These are phyloP conservation scores for Porites divaricata DNA, from an alignment of 92 coral and sea anemone genomes.

Conservation along the genomic window DNA sequence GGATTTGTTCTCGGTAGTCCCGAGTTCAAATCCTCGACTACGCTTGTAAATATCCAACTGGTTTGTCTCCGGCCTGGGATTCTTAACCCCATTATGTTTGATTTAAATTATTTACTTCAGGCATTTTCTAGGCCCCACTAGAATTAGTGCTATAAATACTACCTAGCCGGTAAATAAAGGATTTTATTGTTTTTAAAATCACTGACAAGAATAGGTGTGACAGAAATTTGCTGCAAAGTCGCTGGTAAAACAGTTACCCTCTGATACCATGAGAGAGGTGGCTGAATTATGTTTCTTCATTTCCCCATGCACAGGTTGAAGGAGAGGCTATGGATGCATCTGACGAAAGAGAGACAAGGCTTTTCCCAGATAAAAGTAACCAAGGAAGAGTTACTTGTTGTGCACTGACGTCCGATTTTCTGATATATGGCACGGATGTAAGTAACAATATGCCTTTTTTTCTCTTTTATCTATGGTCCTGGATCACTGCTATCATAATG, in stretches of 20 bases:
- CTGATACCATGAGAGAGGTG: background rate
- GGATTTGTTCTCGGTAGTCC: no score
- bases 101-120: no score
- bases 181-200: no score
- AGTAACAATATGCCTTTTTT: slow-evolving; percentile 31
- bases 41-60: no score
- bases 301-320: slow-evolving; percentile 70
- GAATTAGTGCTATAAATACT: no score
- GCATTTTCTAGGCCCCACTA: no score
- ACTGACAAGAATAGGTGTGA: no score
- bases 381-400: slow-evolving; percentile 93
- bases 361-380: slow-evolving; percentile 94
- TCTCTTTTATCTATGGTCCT: background rate
- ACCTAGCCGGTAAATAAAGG: no score
- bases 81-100: no score
- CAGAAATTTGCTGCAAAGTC: no score
- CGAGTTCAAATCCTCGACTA: no score
- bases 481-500: background rate
- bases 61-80: no score
- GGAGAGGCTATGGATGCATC: slow-evolving; percentile 88
- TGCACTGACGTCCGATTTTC: slow-evolving; percentile 90
- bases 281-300: background rate
- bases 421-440: slow-evolving; percentile 96
- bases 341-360: slow-evolving; percentile 93
- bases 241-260: background rate